These are phyloP conservation scores for Tinamus major DNA, from an alignment of 2,797 vertebrate species.

Conservation along the genomic window DNA sequence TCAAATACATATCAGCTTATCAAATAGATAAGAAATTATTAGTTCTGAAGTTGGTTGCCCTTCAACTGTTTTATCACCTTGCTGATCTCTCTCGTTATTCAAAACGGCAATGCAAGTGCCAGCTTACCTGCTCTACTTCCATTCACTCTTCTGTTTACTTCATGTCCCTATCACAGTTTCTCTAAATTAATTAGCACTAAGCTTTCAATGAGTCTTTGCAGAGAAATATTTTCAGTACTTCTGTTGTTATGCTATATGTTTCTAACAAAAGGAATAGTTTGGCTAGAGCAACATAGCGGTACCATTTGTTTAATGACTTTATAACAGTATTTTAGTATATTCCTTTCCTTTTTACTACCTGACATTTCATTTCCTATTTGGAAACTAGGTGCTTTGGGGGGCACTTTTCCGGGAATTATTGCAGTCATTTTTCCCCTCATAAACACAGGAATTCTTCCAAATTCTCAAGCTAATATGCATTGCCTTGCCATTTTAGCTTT, in stretches of 20 bases:
- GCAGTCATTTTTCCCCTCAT: background rate
- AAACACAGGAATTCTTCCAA: background rate
- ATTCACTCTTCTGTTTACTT: background rate
- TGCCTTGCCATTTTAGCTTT: background rate
- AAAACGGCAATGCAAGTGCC: accelerated
- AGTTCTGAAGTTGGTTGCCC: background rate
- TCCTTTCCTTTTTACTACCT: background rate
- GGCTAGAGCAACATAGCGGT: background rate
- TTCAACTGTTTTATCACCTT: background rate
- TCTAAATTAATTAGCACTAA: background rate
- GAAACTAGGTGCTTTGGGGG: background rate
- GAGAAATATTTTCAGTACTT: background rate
- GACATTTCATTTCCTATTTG: background rate
- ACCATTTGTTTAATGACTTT: background rate
- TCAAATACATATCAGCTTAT: background rate
- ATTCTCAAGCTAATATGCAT: background rate
- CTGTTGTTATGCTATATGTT: background rate
- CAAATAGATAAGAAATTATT: background rate
- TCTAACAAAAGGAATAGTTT: background rate
- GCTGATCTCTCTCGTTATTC: background rate
- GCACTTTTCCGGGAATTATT: background rate
- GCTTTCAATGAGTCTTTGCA: background rate
- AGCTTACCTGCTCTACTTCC: background rate
- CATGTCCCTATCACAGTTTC: background rate
- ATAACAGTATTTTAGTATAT: background rate